These are phyloP conservation scores for Saturnia pavonia DNA, from an alignment of 2,888 invertebrate species.

Conservation along the genomic window DNA sequence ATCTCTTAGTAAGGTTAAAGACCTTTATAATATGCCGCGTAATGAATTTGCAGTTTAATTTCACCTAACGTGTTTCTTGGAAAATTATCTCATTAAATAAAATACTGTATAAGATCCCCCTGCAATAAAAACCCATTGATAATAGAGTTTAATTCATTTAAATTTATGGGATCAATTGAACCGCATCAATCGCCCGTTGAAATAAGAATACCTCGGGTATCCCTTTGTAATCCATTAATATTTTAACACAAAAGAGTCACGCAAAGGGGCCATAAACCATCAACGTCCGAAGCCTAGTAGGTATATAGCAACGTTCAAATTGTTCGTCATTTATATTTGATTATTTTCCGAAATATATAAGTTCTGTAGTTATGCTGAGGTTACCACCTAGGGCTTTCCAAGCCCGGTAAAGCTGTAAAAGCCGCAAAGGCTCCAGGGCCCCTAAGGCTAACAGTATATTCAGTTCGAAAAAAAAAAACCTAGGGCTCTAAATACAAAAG, in stretches of 20 bases:
- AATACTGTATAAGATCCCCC: not conserved
- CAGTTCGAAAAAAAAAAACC: too few species aligned
- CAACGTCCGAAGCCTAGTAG: not conserved
- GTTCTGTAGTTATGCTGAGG: too few species aligned
- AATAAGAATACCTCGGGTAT: slow-evolving; percentile 54
- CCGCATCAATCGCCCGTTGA: slow-evolving; percentile 56
- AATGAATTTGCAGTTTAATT: slow-evolving; percentile 15
- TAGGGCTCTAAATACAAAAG: too few species aligned
- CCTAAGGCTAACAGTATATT: too few species aligned
- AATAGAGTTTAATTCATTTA: not conserved
- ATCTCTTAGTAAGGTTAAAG: slow-evolving; percentile 40
- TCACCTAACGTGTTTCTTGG: not conserved
- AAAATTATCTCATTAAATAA: slow-evolving; percentile 2
- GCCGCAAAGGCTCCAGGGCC: too few species aligned
- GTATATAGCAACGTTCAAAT: not conserved
- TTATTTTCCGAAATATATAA: not conserved
- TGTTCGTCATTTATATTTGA: not conserved
- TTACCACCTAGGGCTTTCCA: too few species aligned
- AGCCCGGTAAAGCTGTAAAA: too few species aligned
- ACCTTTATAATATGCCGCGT: slow-evolving; percentile 34
- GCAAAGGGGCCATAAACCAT: slow-evolving; percentile 31
- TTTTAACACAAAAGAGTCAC: slow-evolving; percentile 56
- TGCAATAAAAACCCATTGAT: not conserved
- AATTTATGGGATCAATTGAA: slow-evolving; percentile 52
- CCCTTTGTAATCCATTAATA: slow-evolving; percentile 48